Evolutionary conservation across 2,797 vertebrate species (phyloP), one percentile per base, ranked within the genome.

Genomic region (Aselliscus stoliczkanus): DNA sequence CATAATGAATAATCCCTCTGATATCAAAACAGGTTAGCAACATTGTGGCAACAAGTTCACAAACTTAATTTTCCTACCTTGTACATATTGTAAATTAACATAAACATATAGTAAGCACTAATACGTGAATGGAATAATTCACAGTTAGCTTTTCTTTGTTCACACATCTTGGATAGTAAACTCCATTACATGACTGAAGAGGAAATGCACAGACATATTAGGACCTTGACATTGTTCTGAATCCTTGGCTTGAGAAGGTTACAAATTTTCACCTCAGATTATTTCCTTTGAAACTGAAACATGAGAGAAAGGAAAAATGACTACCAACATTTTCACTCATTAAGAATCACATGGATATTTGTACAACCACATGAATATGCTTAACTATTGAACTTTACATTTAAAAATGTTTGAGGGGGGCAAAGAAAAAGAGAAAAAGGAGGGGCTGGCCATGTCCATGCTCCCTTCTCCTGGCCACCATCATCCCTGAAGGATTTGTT

Each of bases 21-120:
- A 42, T 42, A 42, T 42, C 6, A 42, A 42, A 42, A 42, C 6
- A 42, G 42, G 42, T 42, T 42, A 42, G 42, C 42, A 42, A 42
- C 42, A 42, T 42, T 42, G 42, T 42, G 6, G 42, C 42, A 42
- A 42, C 42, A 42, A 42, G 42, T 42, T 42, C 42, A 42, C 9
- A 1, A 42, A 42, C 42, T 42, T 42, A 42, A 42, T 42, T 42
- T 6, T 42, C 42, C 42, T 42, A 42, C 42, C 42, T 42, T 42
- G 42, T 42, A 80, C 27, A 67, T 65, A 89, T 58, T 88, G 69
- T 65, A 73, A 81, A 90, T 96, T 88, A 94, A 65, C 87, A 93
- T 90, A 95, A 95, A 96, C 88, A 87, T 58, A 50, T 77, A 89
- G 72, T 73, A 84, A 95, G 95, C 95, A 85, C 29, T 42, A 67